Base-by-base conservation (phyloP, 2,113 vertebrate genomes). In the Lasiurus cinereus region DNA sequence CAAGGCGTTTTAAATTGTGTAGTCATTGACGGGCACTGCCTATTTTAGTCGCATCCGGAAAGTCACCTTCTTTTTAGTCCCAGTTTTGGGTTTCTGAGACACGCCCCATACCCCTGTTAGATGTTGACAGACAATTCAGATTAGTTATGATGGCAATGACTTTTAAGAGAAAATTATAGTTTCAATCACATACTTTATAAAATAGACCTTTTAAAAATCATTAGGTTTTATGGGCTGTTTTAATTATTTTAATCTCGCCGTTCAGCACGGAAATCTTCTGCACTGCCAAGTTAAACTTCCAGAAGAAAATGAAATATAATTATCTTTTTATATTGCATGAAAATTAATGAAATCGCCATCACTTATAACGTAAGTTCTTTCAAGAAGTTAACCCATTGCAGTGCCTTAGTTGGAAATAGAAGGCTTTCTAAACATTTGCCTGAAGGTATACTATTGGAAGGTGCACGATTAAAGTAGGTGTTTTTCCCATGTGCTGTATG, bases 271-370 rank as follows among this genome's bases (percentile, higher is more conserved):
- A 95, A 96, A 69, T 73, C n/a, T 90, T 96, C 72, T 95, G 74
- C 10, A 79, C n/a, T 90, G 90, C 59, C 94, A 97, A 95, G 56
- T 89, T 96, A 72, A 83, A 96, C 88, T 36, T 70, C 84, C 62
- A 77, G 10, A 83, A 96, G 95, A 69, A 95, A 97, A 78, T 94
- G 80, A 97, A 95, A 96, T 96, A 94, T 89, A 97, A 95, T 95
- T 94, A 87, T 82, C 52, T 93, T 97, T 97, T 43, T 13, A 93
- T 96, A 91, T 95, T 96, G 77, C 50, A 88, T 94, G 31, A 83
- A 96, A 97, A 97, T 96, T 83, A 96, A 96, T 94, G 83, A 96
- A 91, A 95, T 82, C 91, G 88, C 94, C 54, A 95, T 66, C 9
- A 24, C 9, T 91, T 97, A 93, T 67, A 90, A 88, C 29, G 14